A percentile compares a stretch with the other conserved stretches of the same genome.
These are phyloP conservation scores for Serrognathus titanus DNA, from an alignment of 2,888 invertebrate genomes.

Conservation along the genomic window DNA sequence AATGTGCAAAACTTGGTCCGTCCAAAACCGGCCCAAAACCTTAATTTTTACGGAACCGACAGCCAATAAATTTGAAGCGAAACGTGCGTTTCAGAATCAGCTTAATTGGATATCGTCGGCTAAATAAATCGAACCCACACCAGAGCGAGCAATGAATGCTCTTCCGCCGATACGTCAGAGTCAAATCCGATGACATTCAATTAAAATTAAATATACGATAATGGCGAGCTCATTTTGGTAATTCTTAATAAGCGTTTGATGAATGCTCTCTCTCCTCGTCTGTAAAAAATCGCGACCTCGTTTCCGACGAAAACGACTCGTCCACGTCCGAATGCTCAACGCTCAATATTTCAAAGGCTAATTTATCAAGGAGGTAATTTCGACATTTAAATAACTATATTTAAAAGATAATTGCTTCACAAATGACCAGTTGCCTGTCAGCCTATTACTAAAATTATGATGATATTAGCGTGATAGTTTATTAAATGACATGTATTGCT, in stretches of 20 bases:
- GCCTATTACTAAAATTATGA: constrained; percentile 11
- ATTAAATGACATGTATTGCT: constrained; percentile 20
- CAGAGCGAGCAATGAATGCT: too few species aligned
- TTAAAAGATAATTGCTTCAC: constrained; percentile 21
- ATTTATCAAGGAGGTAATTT: constrained; percentile 20
- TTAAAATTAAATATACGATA: too few species aligned
- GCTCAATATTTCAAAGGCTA: constrained; percentile 6
- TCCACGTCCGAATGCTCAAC: neutral
- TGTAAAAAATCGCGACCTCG: constrained; percentile 3
- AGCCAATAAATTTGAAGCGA: too few species aligned
- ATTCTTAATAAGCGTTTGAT: constrained; percentile 2
- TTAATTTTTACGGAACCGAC: too few species aligned
- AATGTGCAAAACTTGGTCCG: too few species aligned
- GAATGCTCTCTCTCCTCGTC: neutral
- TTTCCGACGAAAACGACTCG: neutral
- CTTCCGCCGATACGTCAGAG: too few species aligned
- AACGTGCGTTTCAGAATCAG: too few species aligned
- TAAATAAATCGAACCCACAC: too few species aligned
- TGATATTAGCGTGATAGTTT: constrained; percentile 23
- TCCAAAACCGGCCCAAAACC: too few species aligned
- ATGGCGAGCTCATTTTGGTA: neutral
- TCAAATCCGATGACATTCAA: too few species aligned
- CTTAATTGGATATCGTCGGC: too few species aligned
- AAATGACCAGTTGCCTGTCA: constrained; percentile 17
- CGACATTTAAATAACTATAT: constrained; percentile 21